Percentiles rank a stretch among this genome's conserved stretches.
Evolutionary conservation across 2,888 invertebrate genomes (phyloP).

Genomic region (Mantis religiosa): DNA sequence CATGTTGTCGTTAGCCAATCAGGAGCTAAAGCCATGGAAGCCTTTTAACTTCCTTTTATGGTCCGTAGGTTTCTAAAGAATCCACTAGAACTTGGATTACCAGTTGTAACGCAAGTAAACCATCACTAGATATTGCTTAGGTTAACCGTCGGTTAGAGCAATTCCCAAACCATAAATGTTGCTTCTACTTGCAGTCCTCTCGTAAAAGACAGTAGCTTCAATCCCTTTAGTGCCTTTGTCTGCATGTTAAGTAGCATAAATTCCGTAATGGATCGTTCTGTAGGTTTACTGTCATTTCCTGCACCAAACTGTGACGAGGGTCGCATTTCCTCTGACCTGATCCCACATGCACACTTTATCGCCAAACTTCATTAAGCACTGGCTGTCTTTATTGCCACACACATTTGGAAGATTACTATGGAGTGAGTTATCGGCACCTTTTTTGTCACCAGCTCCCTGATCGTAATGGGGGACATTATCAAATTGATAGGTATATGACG

Average conservation of each 20-base stretch:
- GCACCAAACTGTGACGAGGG: neutral
- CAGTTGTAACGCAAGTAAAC: too few relatives aligned
- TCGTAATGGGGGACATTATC: neutral
- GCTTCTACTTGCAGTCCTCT: too few relatives aligned
- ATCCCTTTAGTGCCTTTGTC: too few relatives aligned
- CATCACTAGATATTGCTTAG: too few relatives aligned
- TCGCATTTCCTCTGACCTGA: neutral
- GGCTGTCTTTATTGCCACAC: neutral
- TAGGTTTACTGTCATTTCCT: neutral
- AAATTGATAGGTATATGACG: neutral
- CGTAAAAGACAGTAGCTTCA: too few relatives aligned
- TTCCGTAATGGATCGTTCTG: neutral
- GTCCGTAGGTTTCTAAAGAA: too few relatives aligned
- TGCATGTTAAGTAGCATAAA: neutral
- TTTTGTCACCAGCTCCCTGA: neutral
- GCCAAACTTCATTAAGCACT: neutral
- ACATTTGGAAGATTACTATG: neutral
- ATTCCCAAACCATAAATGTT: too few relatives aligned
- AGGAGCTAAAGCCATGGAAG: too few relatives aligned
- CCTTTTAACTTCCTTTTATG: too few relatives aligned
- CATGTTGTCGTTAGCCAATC: too few relatives aligned
- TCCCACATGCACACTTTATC: neutral
- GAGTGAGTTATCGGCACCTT: neutral
- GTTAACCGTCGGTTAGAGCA: too few relatives aligned
- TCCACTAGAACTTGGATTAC: too few relatives aligned